These are phyloP conservation scores for Patella vulgata DNA, from an alignment of 1,140 invertebrate genomes.

Conservation along the genomic window DNA sequence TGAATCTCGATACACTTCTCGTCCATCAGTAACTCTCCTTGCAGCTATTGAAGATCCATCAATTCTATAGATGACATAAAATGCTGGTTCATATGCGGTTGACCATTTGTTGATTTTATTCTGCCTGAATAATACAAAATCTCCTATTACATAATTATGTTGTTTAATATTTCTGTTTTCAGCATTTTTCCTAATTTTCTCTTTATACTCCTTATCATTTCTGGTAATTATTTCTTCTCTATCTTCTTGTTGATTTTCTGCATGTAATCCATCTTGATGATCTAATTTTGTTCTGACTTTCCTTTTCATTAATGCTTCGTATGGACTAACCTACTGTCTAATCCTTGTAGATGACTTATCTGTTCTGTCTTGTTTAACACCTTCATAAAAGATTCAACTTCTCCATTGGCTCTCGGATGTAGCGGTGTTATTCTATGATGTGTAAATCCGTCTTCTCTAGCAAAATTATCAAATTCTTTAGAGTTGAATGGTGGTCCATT, in stretches of 20 bases:
- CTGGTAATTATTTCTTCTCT: not conserved
- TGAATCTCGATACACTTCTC: slow-evolving; percentile 10
- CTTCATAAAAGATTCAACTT: slow-evolving; percentile 27
- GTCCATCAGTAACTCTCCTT: not conserved
- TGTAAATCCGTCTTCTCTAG: slow-evolving; percentile 15
- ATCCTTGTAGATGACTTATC: slow-evolving; percentile 10
- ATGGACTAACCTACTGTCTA: not conserved
- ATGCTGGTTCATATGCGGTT: slow-evolving; percentile 13
- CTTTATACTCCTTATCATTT: not conserved
- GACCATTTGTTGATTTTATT: slow-evolving; percentile 6
- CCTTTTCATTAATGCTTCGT: slow-evolving; percentile 4
- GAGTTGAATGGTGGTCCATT: slow-evolving; percentile 36
- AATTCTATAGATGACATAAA: slow-evolving; percentile 7
- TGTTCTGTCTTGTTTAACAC: slow-evolving; percentile 19
- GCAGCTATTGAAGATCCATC: slow-evolving; percentile 8
- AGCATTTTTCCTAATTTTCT: not conserved
- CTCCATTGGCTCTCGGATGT: slow-evolving; percentile 29
- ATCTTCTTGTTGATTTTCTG: not conserved
- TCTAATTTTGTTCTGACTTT: slow-evolving; percentile 6
- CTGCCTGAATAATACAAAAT: slow-evolving; percentile 2
- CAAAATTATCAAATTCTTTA: slow-evolving; percentile 20
- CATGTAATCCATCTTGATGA: not conserved
- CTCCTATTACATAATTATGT: slow-evolving; percentile 8
- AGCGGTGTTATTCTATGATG: slow-evolving; percentile 31
- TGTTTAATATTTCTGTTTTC: not conserved